Conservation (phyloP, 2,888 invertebrate genomes). For the Phalangium opilio region DNA sequence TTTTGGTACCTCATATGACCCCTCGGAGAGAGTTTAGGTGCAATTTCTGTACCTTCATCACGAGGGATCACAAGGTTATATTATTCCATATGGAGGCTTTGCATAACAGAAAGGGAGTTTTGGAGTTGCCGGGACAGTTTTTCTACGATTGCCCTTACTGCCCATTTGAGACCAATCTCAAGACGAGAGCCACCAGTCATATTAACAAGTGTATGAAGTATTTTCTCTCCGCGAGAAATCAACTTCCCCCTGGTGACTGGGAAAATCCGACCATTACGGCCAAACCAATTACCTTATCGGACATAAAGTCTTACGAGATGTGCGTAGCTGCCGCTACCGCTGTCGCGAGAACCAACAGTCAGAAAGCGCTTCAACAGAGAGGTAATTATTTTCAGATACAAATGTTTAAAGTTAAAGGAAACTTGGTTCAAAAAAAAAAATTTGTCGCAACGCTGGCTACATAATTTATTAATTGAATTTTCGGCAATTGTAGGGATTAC, state of each 20-base stretch:
- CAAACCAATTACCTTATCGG: slow-evolving; percentile 37
- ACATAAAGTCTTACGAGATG: slow-evolving; percentile 20
- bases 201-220: slow-evolving; percentile 72
- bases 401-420: no score
- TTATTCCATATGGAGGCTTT: slow-evolving; percentile 80
- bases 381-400: no score
- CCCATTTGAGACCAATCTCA: slow-evolving; percentile 84
- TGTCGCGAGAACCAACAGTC: no score
- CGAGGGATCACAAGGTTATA: slow-evolving; percentile 63
- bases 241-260: slow-evolving; percentile 62
- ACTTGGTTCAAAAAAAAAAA: no score
- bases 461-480: no score
- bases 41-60: slow-evolving; percentile 64
- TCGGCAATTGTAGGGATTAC: no score
- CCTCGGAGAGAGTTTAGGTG: slow-evolving; percentile 38
- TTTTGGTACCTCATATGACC: slow-evolving; percentile 80
- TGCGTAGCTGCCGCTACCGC: not conserved
- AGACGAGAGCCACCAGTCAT: slow-evolving; percentile 76
- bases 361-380: no score
- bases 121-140: slow-evolving; percentile 60
- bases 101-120: slow-evolving; percentile 63
- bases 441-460: no score
- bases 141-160: slow-evolving; percentile 86
- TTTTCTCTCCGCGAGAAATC: slow-evolving; percentile 70
- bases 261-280: slow-evolving; percentile 88